Evolutionary conservation across 2,113 vertebrate species (phyloP).

Genomic region (Alethe castanea): DNA sequence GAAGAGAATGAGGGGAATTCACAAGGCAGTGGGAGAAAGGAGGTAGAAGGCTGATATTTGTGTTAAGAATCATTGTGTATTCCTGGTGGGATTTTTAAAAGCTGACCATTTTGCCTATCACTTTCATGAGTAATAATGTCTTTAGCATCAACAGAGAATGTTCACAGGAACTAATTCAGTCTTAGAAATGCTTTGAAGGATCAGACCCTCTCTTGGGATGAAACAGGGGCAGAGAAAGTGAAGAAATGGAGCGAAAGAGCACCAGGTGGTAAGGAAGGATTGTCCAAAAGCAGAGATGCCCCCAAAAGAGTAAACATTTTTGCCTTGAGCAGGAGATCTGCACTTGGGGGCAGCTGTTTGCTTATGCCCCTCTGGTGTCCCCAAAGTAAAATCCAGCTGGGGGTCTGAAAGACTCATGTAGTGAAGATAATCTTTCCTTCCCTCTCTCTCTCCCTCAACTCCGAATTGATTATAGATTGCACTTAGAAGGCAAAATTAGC

Average conservation of each 20-base stretch:
- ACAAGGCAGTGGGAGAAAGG: background rate
- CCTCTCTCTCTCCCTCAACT: background rate
- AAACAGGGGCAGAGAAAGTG: background rate
- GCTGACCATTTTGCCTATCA: background rate
- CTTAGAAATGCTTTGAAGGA: background rate
- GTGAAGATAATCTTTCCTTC: background rate
- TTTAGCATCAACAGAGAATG: background rate
- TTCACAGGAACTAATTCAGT: background rate
- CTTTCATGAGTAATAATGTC: background rate
- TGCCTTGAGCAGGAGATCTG: background rate
- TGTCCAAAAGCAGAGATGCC: background rate
- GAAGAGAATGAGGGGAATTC: background rate
- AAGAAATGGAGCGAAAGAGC: background rate
- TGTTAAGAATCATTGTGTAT: background rate
- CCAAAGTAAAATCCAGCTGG: background rate
- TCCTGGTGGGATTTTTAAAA: background rate
- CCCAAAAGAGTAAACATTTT: background rate
- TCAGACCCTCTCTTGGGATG: background rate
- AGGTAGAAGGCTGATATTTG: background rate
- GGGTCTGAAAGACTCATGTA: background rate
- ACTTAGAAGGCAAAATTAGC: conserved; percentile 19
- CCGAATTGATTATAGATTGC: background rate
- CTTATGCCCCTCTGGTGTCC: background rate
- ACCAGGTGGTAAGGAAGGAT: background rate
- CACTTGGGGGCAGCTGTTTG: background rate